Evolutionary conservation across 2,888 invertebrate genomes (phyloP).

Genomic region (Nasonovia ribisnigri): DNA sequence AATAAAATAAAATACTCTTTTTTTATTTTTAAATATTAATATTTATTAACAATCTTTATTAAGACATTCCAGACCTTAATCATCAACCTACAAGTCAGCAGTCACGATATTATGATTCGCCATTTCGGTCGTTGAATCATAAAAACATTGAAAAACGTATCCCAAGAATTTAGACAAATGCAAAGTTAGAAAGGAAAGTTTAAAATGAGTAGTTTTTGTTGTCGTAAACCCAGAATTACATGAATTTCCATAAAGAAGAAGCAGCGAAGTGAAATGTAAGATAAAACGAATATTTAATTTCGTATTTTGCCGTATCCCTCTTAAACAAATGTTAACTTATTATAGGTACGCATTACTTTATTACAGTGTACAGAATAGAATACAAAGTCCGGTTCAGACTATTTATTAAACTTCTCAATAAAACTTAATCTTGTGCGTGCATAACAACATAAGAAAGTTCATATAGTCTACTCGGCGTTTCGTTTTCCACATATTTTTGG

Average conservation of each 20-base stretch:
- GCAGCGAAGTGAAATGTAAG: constrained; percentile 36
- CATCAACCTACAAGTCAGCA: background rate
- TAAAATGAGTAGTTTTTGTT: background rate
- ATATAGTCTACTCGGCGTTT: background rate
- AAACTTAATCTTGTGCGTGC: background rate
- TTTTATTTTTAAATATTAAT: background rate
- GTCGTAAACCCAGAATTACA: constrained; percentile 1
- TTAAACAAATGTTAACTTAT: background rate
- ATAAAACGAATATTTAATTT: constrained; percentile 26
- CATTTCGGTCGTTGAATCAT: constrained; percentile 2
- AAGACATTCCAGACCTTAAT: background rate
- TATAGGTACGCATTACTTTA: background rate
- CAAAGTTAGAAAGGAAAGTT: background rate
- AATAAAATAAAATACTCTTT: background rate
- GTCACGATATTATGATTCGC: background rate
- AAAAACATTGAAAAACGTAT: constrained; percentile 6
- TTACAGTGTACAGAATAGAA: background rate
- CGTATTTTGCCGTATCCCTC: background rate
- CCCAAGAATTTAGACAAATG: background rate
- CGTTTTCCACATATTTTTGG: background rate
- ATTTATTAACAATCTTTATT: background rate
- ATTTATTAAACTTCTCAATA: background rate
- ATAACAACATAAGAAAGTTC: background rate
- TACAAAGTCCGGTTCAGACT: background rate
- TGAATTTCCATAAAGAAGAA: background rate